Evolutionary conservation across 2,797 vertebrate species (phyloP), one percentile per base, ranked within the genome.

Genomic region (Chaenodraco wilsoni): DNA sequence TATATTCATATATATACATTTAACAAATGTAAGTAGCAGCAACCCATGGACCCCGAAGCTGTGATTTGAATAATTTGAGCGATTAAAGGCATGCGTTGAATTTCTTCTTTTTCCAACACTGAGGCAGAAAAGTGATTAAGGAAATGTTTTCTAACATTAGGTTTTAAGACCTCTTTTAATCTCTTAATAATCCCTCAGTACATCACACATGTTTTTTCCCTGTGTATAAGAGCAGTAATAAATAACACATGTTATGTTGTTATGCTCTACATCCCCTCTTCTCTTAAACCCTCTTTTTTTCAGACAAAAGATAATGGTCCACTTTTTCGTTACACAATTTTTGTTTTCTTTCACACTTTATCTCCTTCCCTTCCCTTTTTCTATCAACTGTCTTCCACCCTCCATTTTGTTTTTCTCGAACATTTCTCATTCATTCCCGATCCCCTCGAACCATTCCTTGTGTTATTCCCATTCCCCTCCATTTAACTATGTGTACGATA

Each of bases 401-500:
- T 80, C 54, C 46, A 65, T 69, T 68, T 73, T 33, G 13, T 78
- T 69, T 60, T 19, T 41, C 27, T 15, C 9, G 5, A 1, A 17
- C 14, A 0, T 63, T 61, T 55, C 46, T 59, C 11, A 72, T n/a
- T 58, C 37, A 17, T 48, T 52, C 31, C 41, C n/a, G 14, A 11
- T 55, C 17, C 12, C 49, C 31, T 52, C 41, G 40, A 43, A 59
- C 23, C 23, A 3, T 51, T 65, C 46, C 50, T 40, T 69, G 46
- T 48, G 65, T 66, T 37, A 66, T 33, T 16, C 59, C 21, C 56
- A 56, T 57, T n/a, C 43, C 40, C 54, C 43, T 59, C 65, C 57
- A 74, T 82, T 86, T 82, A 16, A 52, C 66, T 62, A 37, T 51
- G 9, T 82, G 84, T 84, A 71, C 17, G 4, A 56, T 74, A 13